Base-by-base conservation (phyloP, 2,797 vertebrate species). In the Rachycentron canadum region DNA sequence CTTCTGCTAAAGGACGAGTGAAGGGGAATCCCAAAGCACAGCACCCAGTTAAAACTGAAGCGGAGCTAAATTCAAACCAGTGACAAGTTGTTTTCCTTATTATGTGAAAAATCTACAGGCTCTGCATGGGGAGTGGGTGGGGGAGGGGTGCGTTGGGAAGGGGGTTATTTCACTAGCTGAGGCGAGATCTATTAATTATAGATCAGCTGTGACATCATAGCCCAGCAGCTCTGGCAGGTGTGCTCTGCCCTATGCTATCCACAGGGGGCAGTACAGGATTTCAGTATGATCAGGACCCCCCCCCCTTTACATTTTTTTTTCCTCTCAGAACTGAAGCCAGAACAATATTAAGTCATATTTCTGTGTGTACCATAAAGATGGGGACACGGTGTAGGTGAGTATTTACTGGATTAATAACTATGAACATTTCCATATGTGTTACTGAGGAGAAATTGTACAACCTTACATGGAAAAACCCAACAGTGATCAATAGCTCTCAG, bases 251-350 rank as follows among this genome's bases (percentile, higher is more conserved):
- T 86, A 88, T 90, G 87, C 79, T 89, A 77, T 83, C 93, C 91
- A 94, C 92, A 93, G 93, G 92, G 92, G 94, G 94, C 92, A 93
- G 89, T 89, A 79, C 47, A 90, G 84, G 83, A 92, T 86, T 58
- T 61, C 64, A 67, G 62, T 38, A 30, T 3, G 21, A 49, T 7
- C 23, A 49, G 7, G 53, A 40, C 5, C 10, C n/a, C 7, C 11
- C 23, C 11, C 16, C 26, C 14, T 14, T 14, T 12, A 49, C 40
- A 26, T 16, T 64, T 1, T 16, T 17, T 64, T 19, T 28, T 69
- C 36, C 1, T 61, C 69, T 84, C 53, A 75, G 34, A 52, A 61
- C n/a, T 71, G 34, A 55, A 47, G 53, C 43, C 57, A 63, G 19
- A 45, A 76, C 11, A 49, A 32, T 16, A 69, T 53, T 5, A 71